Evolutionary conservation across 2,797 vertebrate genomes (phyloP).

Genomic region (Mus caroli): DNA sequence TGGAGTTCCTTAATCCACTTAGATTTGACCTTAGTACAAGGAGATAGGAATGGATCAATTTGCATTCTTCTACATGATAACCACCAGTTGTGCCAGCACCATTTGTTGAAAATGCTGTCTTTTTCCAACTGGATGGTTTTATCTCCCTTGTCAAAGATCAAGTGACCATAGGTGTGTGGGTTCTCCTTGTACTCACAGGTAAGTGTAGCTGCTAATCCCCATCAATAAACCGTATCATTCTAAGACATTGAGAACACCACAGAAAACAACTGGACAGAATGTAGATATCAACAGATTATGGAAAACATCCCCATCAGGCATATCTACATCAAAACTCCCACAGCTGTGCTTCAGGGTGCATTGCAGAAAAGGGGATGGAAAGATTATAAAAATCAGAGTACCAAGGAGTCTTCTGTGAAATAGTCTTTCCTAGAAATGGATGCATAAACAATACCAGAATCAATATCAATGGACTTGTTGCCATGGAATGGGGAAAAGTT

Average conservation of each 20-base stretch:
- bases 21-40: too few species aligned
- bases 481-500: neutral
- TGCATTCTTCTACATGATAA: too few species aligned
- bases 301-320: neutral
- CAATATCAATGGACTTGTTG: neutral
- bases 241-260: neutral
- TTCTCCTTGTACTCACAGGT: neutral
- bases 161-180: too few species aligned
- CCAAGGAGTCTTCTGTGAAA: neutral
- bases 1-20: too few species aligned
- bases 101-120: too few species aligned
- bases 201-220: neutral
- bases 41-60: too few species aligned
- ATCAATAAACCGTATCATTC: neutral
- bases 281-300: neutral
- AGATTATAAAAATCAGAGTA: neutral
- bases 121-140: too few species aligned
- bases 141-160: too few species aligned
- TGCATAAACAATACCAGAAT: neutral
- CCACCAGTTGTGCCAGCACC: too few species aligned
- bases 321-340: neutral
- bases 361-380: neutral
- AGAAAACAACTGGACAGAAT: neutral
- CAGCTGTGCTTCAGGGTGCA: neutral
- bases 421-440: neutral